Evolutionary conservation across 2,113 vertebrate species (phyloP).

Genomic region (Alces alces): DNA sequence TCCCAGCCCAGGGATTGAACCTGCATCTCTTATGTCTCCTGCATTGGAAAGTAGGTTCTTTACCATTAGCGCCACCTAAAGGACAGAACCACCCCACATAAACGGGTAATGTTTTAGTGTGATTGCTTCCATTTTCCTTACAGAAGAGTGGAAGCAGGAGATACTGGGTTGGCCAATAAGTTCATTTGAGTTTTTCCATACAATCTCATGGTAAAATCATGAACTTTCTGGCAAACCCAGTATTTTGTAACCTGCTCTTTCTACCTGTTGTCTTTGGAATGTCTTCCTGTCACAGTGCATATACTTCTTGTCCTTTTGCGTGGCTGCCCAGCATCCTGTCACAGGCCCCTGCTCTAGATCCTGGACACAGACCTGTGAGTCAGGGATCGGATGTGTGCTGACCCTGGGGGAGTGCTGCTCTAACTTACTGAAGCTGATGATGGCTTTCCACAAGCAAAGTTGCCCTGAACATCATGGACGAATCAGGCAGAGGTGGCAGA

Average conservation of each 20-base stretch:
- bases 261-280: not conserved
- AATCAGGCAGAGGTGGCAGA: not conserved
- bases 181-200: not conserved
- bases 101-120: not conserved
- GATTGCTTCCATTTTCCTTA: not conserved
- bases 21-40: not conserved
- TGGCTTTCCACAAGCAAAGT: not conserved
- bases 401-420: not conserved
- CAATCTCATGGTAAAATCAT: not conserved
- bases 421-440: not conserved
- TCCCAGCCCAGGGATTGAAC: not conserved
- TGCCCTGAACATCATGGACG: not conserved
- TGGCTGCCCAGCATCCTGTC: not conserved
- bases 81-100: not conserved
- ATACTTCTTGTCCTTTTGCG: not conserved
- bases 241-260: not conserved
- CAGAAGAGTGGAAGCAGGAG: not conserved
- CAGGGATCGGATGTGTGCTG: rapidly evolving
- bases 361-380: rapidly evolving
- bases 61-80: not conserved
- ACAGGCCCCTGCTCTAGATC: not conserved
- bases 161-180: not conserved
- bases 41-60: not conserved
- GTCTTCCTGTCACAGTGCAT: not conserved
- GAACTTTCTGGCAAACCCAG: not conserved